phyloP scores from a whole-genome alignment of 2,797 vertebrate species.

The Schizopygopsis malacanthus region DNA sequence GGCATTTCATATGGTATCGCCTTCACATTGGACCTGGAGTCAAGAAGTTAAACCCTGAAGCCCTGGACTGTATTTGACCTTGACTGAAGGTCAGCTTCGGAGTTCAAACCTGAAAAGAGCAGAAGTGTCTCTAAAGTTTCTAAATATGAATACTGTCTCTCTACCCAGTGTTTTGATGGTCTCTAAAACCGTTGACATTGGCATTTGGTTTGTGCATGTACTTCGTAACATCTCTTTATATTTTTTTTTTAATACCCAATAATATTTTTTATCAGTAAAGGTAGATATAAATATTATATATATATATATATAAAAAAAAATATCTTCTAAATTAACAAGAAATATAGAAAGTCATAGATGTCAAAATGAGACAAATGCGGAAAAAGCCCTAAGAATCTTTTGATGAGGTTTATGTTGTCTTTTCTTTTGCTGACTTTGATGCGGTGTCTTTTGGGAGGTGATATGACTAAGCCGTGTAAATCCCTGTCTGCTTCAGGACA shows the following conservation, averaged over 20 bases:
- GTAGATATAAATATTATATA: conserved; percentile 19
- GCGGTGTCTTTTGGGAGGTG: conserved; percentile 89
- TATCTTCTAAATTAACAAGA: conserved; percentile 48
- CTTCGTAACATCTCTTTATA: conserved; percentile 70
- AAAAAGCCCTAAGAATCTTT: conserved; percentile 76
- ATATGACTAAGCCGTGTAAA: conserved; percentile 99
- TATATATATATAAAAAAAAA: too few relatives aligned
- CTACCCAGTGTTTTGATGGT: conserved; percentile 77
- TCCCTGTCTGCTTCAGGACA: conserved; percentile 99
- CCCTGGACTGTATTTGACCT: neutral
- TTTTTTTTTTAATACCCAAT: too few relatives aligned
- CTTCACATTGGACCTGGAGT: conserved; percentile 3
- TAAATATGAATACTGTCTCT: conserved; percentile 90
- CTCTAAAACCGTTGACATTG: conserved; percentile 72
- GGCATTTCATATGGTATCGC: neutral
- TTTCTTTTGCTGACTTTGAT: conserved; percentile 69
- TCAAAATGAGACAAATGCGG: conserved; percentile 78
- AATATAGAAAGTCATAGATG: conserved; percentile 78
- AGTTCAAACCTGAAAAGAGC: conserved; percentile 11
- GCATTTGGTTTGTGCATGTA: conserved; percentile 87
- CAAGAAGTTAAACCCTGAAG: neutral
- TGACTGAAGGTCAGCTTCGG: neutral
- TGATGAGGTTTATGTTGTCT: conserved; percentile 88
- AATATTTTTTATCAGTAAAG: conserved; percentile 57
- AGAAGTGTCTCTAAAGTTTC: conserved; percentile 11